Base-by-base conservation (phyloP, 2,113 vertebrate species). In the Desmodus rotundus region DNA sequence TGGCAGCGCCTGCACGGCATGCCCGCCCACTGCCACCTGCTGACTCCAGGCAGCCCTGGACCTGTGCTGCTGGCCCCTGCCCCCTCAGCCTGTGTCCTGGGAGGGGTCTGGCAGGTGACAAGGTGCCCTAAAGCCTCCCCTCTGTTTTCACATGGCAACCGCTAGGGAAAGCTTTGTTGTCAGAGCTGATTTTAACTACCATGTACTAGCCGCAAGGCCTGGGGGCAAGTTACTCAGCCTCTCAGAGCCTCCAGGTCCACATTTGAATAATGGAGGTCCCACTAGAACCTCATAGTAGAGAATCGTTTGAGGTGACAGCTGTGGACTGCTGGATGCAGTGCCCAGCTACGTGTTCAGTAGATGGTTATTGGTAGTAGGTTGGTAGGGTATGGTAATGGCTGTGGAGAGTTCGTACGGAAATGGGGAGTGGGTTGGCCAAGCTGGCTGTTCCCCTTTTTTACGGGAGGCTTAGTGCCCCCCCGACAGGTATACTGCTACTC, bases 1-100 rank as follows among this genome's bases (percentile, higher is more conserved):
- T 92, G 87, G 81, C 96, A 91, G 93, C 72, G 52, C 94, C 47
- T 2, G 24, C 13, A 0, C 8, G 15, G n/a, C 0, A 33, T 84
- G 90, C 92, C 96, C 45, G 26, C 90, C 93, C 54, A 52, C 65
- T 89, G 89, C 90, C 77, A 95, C 95, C 96, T 96, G 97, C 72
- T 63, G 87, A 87, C 72, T 88, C 67, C 36, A 50, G 82, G 91
- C 36, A 14, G 78, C 43, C 91, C 77, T 28, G 24, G n/a, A 45
- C 31, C 89, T 67, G 72, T 67, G 67, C 73, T 14, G 15, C 8
- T 56, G 77, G 24, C 78, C 16, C 28, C 85, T 3, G n/a, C 26
- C 76, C 87, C 65, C 73, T 58, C 28, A 41, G 65, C 31, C 73
- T 0, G 0, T 8, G 68, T 70, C 16, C 63, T 41, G 81, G 73